Base-by-base conservation (phyloP, 2,113 vertebrate genomes). In the Semicossyphus pulcher region DNA sequence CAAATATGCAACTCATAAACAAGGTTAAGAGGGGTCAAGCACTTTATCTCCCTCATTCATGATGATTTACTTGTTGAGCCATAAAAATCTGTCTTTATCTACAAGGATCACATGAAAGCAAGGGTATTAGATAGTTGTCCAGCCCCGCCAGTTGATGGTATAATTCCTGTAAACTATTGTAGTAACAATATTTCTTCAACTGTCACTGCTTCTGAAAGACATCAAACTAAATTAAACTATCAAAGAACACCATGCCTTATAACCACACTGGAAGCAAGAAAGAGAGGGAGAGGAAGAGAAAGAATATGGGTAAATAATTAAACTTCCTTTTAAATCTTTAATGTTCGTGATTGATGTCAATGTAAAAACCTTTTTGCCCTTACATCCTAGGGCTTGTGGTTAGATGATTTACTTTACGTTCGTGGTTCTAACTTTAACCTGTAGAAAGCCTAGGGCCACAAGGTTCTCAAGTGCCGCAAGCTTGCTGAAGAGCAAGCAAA, bases 321-420 rank as follows among this genome's bases (percentile, higher is more conserved):
- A 91, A 84, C 78, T 69, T 88, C 80, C 78, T 83, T 74, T 77
- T 88, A 59, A 89, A 88, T 90, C 76, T 88, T 89, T 90, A 88
- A 91, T 88, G 86, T 75, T 34, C 26, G 53, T 89, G 90, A 90
- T 92, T 90, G 83, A 89, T 89, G 82, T 88, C 85, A 77, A 66
- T 36, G 53, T 45, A 82, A 72, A 83, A 90, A 84, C 73, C 79
- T 81, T 83, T 89, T 86, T 86, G 75, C 49, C 48, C 67, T 59
- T 26, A 18, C 67, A 77, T 85, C 80, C 34, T 58, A 83, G 78
- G 88, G 59, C 49, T 45, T 36, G 64, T 64, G 52, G 32, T 78
- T 56, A 39, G 62, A 73, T 42, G 64, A 83, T 76, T 84, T 70
- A 65, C 54, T 80, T 72, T 66, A 69, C 26, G 34, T 62, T 39